These are phyloP conservation scores for Apogon talboti DNA, from an alignment of 2,797 vertebrate genomes.

Conservation along the genomic window DNA sequence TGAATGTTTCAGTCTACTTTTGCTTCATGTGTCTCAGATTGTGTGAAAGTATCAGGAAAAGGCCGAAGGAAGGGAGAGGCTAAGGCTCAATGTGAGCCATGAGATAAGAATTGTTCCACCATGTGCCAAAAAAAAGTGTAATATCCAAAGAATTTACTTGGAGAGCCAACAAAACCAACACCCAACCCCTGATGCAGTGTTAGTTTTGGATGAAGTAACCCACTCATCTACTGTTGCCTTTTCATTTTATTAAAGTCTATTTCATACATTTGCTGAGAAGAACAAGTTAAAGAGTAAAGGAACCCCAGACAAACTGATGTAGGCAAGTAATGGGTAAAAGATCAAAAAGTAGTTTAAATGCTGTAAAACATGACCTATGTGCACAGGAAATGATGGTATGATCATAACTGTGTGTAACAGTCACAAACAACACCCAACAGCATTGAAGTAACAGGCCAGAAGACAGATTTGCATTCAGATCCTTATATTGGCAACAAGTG, in stretches of 20 bases:
- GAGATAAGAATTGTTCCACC: constrained; percentile 29
- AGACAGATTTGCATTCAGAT: no score
- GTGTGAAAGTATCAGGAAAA: neutral
- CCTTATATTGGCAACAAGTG: no score
- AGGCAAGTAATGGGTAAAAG: no score
- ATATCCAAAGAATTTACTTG: constrained; percentile 57
- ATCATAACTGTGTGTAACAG: no score
- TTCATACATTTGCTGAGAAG: no score
- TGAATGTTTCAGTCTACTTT: neutral
- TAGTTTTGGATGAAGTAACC: constrained; percentile 16
- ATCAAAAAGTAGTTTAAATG: no score
- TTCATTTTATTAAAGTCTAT: neutral
- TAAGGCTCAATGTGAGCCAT: neutral
- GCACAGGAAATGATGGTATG: no score
- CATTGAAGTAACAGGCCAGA: no score
- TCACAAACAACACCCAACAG: no score
- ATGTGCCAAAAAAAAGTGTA: constrained; percentile 31
- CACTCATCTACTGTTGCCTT: neutral
- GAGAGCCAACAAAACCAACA: constrained; percentile 62
- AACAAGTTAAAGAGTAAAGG: no score
- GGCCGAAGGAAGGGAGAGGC: neutral
- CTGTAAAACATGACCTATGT: no score
- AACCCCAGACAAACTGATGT: no score
- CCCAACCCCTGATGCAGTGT: constrained; percentile 47
- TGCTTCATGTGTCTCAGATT: neutral